Evolutionary conservation across 2,888 invertebrate genomes (phyloP).

Genomic region (Linyphia triangularis): DNA sequence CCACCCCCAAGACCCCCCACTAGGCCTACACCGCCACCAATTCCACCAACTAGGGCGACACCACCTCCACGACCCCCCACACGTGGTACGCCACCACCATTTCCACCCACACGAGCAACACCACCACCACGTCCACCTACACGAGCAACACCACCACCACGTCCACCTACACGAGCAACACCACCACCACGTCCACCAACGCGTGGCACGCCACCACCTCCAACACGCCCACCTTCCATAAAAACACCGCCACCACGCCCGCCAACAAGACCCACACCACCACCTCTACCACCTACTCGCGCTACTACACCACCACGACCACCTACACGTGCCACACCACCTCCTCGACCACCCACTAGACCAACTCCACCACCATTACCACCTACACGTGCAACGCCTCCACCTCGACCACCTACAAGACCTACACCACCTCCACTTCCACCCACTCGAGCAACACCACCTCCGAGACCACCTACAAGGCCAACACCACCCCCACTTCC

Average conservation of each 20-base stretch:
- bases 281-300: constrained; percentile 5
- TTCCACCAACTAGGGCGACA: constrained; percentile 20
- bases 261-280: constrained; percentile 35
- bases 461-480: constrained; percentile 12
- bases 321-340: not conserved
- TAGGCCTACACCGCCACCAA: not conserved
- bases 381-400: not conserved
- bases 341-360: not conserved
- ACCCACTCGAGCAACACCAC: constrained; percentile 19
- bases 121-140: constrained; percentile 12
- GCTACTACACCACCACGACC: constrained; percentile 4
- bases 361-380: constrained; percentile 22
- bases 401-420: constrained; percentile 3
- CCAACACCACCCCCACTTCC: constrained; percentile 13
- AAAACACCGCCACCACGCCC: constrained; percentile 1
- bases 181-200: constrained; percentile 45
- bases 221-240: not conserved
- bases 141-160: constrained; percentile 78
- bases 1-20: constrained; percentile 34
- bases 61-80: constrained; percentile 44
- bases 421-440: not conserved
- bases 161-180: constrained; percentile 18
- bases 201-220: constrained; percentile 7
- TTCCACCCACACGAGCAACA: constrained; percentile 76
- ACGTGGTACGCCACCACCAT: constrained; percentile 21